Conservation (phyloP, 2,797 vertebrate genomes). For the Enteromius thamalakanensis region DNA sequence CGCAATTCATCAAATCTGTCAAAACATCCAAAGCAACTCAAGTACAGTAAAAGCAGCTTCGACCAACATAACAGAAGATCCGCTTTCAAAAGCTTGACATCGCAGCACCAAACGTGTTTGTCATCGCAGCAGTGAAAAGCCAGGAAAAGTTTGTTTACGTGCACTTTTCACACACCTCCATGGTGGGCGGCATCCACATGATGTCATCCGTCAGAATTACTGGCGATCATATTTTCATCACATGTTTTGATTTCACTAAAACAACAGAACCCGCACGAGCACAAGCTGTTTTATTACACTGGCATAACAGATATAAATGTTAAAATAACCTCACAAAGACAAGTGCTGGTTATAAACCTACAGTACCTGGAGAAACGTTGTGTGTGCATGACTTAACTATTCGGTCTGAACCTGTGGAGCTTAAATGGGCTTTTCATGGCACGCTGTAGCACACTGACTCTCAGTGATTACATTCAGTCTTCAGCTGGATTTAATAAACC, state of each 20-base stretch:
- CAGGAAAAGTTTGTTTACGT: slow-evolving; percentile 22
- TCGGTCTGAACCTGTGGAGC: slow-evolving; percentile 39
- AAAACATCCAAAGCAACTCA: slow-evolving; percentile 27
- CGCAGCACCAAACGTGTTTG: slow-evolving; percentile 18
- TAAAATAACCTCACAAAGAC: slow-evolving; percentile 36
- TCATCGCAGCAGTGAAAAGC: slow-evolving; percentile 43
- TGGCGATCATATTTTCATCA: slow-evolving; percentile 33
- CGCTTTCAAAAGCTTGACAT: slow-evolving; percentile 26
- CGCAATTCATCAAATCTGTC: slow-evolving; percentile 42
- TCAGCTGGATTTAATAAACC: slow-evolving; percentile 53
- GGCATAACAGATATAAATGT: slow-evolving; percentile 23
- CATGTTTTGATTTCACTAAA: slow-evolving; percentile 34
- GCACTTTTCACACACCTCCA: slow-evolving; percentile 8
- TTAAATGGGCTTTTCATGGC: slow-evolving; percentile 51
- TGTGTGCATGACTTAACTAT: slow-evolving; percentile 57
- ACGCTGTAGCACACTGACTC: slow-evolving; percentile 33
- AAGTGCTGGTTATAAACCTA: slow-evolving; percentile 41
- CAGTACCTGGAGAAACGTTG: slow-evolving; percentile 47
- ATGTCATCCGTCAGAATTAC: slow-evolving; percentile 40
- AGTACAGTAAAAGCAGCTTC: background rate
- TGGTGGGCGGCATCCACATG: slow-evolving; percentile 34
- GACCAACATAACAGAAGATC: background rate
- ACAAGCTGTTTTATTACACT: slow-evolving; percentile 30
- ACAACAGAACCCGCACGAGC: slow-evolving; percentile 39
- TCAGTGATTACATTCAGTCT: slow-evolving; percentile 54